phyloP scores from a whole-genome alignment of 2,797 vertebrate genomes.

The Cottoperca gobio region DNA sequence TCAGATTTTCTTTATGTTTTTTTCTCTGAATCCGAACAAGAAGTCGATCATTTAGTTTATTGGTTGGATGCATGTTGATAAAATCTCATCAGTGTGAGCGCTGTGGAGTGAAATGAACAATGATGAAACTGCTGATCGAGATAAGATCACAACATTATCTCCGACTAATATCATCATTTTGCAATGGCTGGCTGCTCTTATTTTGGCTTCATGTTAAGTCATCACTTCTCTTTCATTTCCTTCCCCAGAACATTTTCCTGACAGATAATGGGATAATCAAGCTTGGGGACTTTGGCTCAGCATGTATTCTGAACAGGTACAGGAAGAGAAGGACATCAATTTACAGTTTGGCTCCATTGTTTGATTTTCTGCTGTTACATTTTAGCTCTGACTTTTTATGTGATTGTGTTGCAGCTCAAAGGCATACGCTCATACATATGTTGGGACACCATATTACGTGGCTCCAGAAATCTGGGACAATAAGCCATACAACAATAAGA shows the following conservation, averaged over 20 bases:
- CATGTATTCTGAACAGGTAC: slow-evolving; percentile 90
- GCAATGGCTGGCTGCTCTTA: slow-evolving; percentile 15
- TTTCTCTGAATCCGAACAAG: slow-evolving; percentile 13
- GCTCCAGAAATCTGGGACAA: slow-evolving; percentile 98
- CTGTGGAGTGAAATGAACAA: slow-evolving; percentile 47
- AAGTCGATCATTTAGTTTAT: slow-evolving; percentile 25
- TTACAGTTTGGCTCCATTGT: background rate
- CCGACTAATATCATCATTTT: slow-evolving; percentile 32
- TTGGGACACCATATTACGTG: slow-evolving; percentile 96
- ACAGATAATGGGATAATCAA: slow-evolving; percentile 89
- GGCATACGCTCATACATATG: slow-evolving; percentile 89
- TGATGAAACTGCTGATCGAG: slow-evolving; percentile 36
- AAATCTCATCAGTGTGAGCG: slow-evolving; percentile 40
- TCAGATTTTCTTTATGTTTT: slow-evolving; percentile 1
- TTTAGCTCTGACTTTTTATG: background rate
- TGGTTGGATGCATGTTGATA: slow-evolving; percentile 28
- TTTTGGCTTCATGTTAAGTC: slow-evolving; percentile 35
- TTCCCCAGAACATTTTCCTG: slow-evolving; percentile 92
- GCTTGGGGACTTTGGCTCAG: slow-evolving; percentile 96
- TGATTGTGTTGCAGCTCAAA: slow-evolving; percentile 80
- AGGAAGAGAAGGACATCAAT: slow-evolving; percentile 9
- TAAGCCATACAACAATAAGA: slow-evolving; percentile 96
- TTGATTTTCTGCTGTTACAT: slow-evolving; percentile 3
- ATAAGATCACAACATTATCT: slow-evolving; percentile 35
- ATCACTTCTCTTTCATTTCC: slow-evolving; percentile 58